Conservation (phyloP, 2,797 vertebrate genomes). For the Scarus forsteni region DNA sequence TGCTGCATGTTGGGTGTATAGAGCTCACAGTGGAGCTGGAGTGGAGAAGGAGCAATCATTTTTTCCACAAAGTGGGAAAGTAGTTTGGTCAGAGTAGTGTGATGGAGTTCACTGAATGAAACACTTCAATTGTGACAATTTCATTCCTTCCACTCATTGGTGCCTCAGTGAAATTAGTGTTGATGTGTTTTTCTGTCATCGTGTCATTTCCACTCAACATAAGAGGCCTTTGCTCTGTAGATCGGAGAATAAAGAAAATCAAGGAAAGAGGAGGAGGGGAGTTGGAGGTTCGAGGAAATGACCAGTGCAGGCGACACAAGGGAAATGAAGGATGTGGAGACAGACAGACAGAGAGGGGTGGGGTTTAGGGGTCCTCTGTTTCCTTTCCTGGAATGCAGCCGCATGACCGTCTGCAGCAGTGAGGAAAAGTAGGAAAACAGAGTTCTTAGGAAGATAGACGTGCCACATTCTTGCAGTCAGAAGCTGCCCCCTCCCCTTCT, state of each 20-base stretch:
- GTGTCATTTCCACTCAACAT: slow-evolving; percentile 44
- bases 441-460: slow-evolving; percentile 74
- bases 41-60: slow-evolving; percentile 57
- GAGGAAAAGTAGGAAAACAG: slow-evolving; percentile 76
- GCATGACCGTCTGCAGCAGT: slow-evolving; percentile 67
- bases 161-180: slow-evolving; percentile 4
- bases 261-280: not conserved
- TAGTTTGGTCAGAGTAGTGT: slow-evolving; percentile 36
- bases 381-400: slow-evolving; percentile 82
- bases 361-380: slow-evolving; percentile 68
- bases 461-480: slow-evolving; percentile 80
- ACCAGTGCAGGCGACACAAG: slow-evolving; percentile 68
- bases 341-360: slow-evolving; percentile 54
- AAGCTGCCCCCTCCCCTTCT: slow-evolving; percentile 5
- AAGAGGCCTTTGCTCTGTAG: slow-evolving; percentile 33
- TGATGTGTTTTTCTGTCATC: slow-evolving; percentile 13
- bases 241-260: slow-evolving; percentile 48
- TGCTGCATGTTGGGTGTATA: slow-evolving; percentile 24
- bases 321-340: slow-evolving; percentile 78
- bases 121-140: slow-evolving; percentile 4
- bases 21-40: slow-evolving; percentile 30
- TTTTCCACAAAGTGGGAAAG: slow-evolving; percentile 61
- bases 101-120: slow-evolving; percentile 38
- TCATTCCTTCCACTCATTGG: not conserved
- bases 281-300: slow-evolving; percentile 62